Base-by-base conservation (phyloP, 2,888 invertebrate genomes). In the Platerodrilus igneus region DNA sequence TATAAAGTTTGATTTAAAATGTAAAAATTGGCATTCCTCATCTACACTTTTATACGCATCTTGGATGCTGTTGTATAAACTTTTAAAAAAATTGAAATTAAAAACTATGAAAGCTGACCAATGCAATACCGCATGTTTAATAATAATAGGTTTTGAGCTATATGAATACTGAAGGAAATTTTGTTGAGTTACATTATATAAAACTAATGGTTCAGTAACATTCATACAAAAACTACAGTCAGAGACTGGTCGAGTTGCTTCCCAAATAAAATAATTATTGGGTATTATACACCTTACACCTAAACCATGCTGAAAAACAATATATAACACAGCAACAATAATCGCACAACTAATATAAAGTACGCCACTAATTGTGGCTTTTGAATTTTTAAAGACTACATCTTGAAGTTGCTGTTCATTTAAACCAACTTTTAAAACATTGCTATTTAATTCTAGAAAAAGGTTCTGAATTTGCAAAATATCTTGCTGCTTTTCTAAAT, bases 241-340 rank as follows among this genome's bases (percentile, higher is more conserved):
- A 13, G 87, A 83, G 35, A 87, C 72, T 15, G 91, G 91, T 51
- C 91, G 73, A 13, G 88, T 84, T 34, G 86, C 85, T 70, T 92
- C 91, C 88, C 88, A 88, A 50, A 89, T 71, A 43, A 91, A 72
- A 64, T 86, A 87, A 72, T 90, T 90, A 66, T 86, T 87, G 49
- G 85, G 82, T 60, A 91, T 61, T 48, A 89, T 68, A 68, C 92
- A 92, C 59, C 86, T 76, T 49, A 78, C 72, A 55, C 78, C 76
- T 52, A 78, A 54, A 49, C 77, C 50, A 52, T 68, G 56, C 20
- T 51, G 53, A 30, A 52, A 23, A 26, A 57, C 31, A 13, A 44
- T 28, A 27, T 52, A 46, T 23, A 53, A 43, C 8, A 54, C 20
- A n/a, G n/a, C n/a, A n/a, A n/a, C n/a, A n/a, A n/a, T n/a, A n/a